Base-by-base conservation (phyloP, 2,888 invertebrate species). In the Macaria notata region DNA sequence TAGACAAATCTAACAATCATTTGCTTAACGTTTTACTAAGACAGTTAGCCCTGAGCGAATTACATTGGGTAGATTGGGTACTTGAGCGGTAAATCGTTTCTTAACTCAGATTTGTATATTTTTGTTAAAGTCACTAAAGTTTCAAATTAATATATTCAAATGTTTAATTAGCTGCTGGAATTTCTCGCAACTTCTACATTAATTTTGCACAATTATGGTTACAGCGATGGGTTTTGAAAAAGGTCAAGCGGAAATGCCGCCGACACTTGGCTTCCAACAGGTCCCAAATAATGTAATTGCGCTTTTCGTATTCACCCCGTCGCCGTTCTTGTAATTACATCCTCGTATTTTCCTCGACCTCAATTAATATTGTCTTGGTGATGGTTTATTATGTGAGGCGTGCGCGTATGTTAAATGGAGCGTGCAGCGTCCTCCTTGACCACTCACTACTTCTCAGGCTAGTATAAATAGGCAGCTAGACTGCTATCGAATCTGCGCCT, bases 341-440 rank as follows among this genome's bases (percentile, higher is more conserved):
- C 58, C 54, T 61, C 56, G 55, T 55, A 57, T 51, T 46, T 55
- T 61, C 52, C 50, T 59, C 54, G 62, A 43, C 62, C 62, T 62
- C 64, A 59, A 65, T 70, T 55, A 55, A 55, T 63, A 61, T 49
- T 64, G 71, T 75, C 75, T 75, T 76, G 65, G 69, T 59, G 56
- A 64, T 61, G 63, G 71, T 71, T 68, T 70, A 69, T 70, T 66
- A 69, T 56, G 69, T 76, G 79, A 82, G 79, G 79, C 81, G 78
- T 83, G 80, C 79, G 74, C 74, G 76, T 75, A 70, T 84, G 84
- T 81, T 79, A 78, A 87, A 81, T 87, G 84, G 83, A 86, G 82
- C 87, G 86, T 66, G 68, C 76, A 71, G 64, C 73, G 86, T 79
- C 82, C 86, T 83, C 83, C 73, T 79, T 86, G 79, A 74, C 84